Conservation (phyloP, 2,888 invertebrate species). For the Lithosia quadra region DNA sequence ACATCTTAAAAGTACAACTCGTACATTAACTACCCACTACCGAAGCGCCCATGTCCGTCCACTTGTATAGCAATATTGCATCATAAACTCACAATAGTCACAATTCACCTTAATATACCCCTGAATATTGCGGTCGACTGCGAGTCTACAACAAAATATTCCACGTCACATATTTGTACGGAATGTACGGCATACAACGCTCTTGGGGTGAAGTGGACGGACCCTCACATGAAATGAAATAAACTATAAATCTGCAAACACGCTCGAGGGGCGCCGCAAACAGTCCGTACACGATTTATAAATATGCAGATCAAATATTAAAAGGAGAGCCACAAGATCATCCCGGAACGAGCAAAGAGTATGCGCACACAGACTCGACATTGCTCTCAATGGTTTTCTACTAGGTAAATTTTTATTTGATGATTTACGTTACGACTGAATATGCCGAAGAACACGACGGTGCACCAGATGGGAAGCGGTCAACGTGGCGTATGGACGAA, state of each 20-base stretch:
- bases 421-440: background rate
- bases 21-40: conserved; percentile 16
- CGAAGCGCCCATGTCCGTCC: conserved; percentile 25
- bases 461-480: too few species aligned
- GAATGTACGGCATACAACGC: conserved; percentile 44
- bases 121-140: conserved; percentile 36
- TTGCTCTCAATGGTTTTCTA: background rate
- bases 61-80: conserved; percentile 41
- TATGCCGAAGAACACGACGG: too few species aligned
- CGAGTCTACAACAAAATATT: conserved; percentile 42
- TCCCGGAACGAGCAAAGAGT: conserved; percentile 57
- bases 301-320: conserved; percentile 83
- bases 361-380: conserved; percentile 25
- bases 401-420: too few species aligned
- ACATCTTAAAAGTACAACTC: conserved; percentile 28
- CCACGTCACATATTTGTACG: conserved; percentile 36
- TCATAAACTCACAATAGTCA: conserved; percentile 46
- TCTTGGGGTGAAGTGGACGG: conserved; percentile 36
- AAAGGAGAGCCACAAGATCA: conserved; percentile 77
- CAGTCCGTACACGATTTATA: conserved; percentile 71
- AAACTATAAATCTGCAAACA: conserved; percentile 74
- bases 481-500: too few species aligned
- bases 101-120: conserved; percentile 33
- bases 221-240: conserved; percentile 62
- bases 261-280: conserved; percentile 56